Percentiles rank a stretch among this genome's conserved stretches.
Evolutionary conservation across 1,140 invertebrate genomes (phyloP).

Genomic region (Diprion similis): DNA sequence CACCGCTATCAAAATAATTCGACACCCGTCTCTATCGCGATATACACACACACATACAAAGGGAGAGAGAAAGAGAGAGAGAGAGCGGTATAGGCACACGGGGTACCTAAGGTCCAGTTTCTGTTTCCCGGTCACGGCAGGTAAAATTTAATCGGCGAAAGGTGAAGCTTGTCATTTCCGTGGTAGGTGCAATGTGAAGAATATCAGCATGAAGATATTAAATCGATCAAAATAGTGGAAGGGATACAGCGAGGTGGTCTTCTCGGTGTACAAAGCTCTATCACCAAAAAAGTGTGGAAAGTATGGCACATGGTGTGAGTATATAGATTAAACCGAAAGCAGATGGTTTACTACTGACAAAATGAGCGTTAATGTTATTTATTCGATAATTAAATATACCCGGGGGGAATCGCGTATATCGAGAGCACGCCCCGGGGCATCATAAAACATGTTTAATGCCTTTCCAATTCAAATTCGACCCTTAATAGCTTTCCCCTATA

Average conservation of each 20-base stretch:
- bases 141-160: no score
- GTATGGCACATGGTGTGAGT: no score
- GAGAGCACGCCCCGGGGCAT: conserved; percentile 36
- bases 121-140: no score
- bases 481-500: not conserved
- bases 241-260: not conserved
- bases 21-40: not conserved
- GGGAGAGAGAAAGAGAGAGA: no score
- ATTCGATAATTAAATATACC: conserved; percentile 45
- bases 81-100: not conserved
- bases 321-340: not conserved
- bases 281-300: no score
- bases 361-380: conserved; percentile 49
- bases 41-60: no score
- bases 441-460: conserved; percentile 50
- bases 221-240: not conserved
- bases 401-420: conserved; percentile 30
- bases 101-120: not conserved
- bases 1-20: conserved; percentile 5
- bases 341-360: conserved; percentile 21
- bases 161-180: no score
- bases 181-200: no score
- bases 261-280: no score
- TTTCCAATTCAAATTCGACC: conserved; percentile 47
- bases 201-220: no score